phyloP scores from a whole-genome alignment of 1,140 invertebrate species.

The Bombyx mandarina region DNA sequence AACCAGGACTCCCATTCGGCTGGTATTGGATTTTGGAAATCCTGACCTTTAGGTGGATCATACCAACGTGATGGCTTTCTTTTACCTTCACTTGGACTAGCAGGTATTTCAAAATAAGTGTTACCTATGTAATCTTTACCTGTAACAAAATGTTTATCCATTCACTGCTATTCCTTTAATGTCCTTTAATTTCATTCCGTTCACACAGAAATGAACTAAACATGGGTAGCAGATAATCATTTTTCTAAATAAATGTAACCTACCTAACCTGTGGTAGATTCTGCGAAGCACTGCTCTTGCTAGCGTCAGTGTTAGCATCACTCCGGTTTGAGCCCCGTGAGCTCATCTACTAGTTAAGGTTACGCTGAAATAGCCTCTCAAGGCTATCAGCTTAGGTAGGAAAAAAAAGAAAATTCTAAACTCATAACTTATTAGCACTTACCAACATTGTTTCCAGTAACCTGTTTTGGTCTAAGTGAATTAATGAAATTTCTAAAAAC shows the following conservation, averaged over 20 bases:
- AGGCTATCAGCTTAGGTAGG: neutral
- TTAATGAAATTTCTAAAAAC: conserved; percentile 53
- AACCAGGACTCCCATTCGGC: conserved; percentile 91
- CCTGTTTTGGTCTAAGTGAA: conserved; percentile 45
- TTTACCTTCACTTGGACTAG: conserved; percentile 72
- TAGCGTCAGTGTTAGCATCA: too few species aligned
- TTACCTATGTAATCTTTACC: conserved; percentile 86
- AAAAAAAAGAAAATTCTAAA: neutral
- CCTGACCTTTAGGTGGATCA: conserved; percentile 73
- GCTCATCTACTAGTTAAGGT: too few species aligned
- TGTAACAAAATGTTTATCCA: conserved; percentile 16
- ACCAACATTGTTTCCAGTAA: conserved; percentile 46
- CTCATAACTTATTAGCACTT: conserved; percentile 10
- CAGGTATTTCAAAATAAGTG: conserved; percentile 83
- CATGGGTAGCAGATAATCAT: too few species aligned
- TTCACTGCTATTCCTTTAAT: neutral
- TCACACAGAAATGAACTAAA: too few species aligned
- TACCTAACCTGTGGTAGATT: too few species aligned
- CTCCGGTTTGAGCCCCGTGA: too few species aligned
- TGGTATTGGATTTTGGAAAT: conserved; percentile 80
- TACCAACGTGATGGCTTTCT: conserved; percentile 79
- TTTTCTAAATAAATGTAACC: too few species aligned
- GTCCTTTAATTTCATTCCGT: too few species aligned
- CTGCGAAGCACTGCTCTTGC: too few species aligned
- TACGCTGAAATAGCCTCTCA: too few species aligned